phyloP scores from a whole-genome alignment of 2,113 vertebrate genomes.

The Zeus faber region DNA sequence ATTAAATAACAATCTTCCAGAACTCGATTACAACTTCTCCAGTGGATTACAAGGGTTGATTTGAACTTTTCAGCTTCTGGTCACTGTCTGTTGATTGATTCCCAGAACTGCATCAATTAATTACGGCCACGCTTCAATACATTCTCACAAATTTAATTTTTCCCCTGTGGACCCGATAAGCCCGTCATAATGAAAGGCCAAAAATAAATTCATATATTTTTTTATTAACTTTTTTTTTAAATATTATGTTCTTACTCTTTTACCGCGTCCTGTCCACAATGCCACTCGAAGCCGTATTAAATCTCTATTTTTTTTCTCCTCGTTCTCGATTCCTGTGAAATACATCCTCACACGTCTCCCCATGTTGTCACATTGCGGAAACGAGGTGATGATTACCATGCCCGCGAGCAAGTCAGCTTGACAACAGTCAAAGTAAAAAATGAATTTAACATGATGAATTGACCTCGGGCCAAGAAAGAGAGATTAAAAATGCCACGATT shows the following conservation, averaged over 20 bases:
- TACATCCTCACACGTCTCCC: not conserved
- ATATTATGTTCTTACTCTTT: constrained; percentile 13
- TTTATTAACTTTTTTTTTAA: constrained; percentile 20
- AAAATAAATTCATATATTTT: constrained; percentile 6
- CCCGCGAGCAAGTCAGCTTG: not conserved
- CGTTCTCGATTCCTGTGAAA: no score
- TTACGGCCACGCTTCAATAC: constrained; percentile 27
- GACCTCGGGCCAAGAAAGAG: constrained; percentile 31
- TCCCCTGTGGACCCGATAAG: constrained; percentile 11
- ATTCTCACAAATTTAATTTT: constrained; percentile 19
- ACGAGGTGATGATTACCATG: not conserved
- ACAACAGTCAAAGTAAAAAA: constrained; percentile 5
- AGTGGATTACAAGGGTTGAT: constrained; percentile 19
- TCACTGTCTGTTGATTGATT: constrained; percentile 25
- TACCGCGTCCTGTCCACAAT: not conserved
- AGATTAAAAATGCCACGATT: constrained; percentile 61
- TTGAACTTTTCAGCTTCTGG: constrained; percentile 16
- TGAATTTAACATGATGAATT: not conserved
- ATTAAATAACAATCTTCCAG: constrained; percentile 30
- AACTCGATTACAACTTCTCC: constrained; percentile 28
- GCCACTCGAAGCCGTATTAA: not conserved
- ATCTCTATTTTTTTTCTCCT: not conserved
- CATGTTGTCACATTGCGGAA: not conserved
- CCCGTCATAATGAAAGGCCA: constrained; percentile 20
- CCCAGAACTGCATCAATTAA: constrained; percentile 18